phyloP scores from a whole-genome alignment of 2,113 vertebrate genomes.

The Cygnus atratus region DNA sequence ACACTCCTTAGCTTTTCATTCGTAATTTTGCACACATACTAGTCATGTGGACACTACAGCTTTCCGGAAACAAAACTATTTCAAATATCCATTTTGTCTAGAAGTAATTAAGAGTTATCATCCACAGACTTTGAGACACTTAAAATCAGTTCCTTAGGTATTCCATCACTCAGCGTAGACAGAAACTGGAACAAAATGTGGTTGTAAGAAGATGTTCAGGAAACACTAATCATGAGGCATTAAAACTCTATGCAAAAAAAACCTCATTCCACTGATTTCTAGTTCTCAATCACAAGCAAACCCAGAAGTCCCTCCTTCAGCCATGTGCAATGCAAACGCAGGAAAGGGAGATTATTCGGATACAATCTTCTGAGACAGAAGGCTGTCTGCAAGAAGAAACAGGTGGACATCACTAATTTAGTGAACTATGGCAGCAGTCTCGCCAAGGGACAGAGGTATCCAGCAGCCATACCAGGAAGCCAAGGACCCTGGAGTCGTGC shows the following conservation, averaged over 20 bases:
- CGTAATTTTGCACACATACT: rapidly evolving
- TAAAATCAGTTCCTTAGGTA: rapidly evolving
- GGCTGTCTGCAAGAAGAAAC: rapidly evolving
- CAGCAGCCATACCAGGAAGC: background rate
- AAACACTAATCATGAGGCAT: rapidly evolving
- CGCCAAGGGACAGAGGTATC: background rate
- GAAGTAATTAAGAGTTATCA: too few relatives aligned
- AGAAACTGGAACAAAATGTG: rapidly evolving
- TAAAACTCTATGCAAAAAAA: rapidly evolving
- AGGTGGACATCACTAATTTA: rapidly evolving
- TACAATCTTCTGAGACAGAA: background rate
- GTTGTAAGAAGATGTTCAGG: rapidly evolving
- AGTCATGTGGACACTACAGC: rapidly evolving
- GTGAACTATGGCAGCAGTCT: rapidly evolving
- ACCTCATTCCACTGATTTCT: background rate
- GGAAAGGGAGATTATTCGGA: rapidly evolving
- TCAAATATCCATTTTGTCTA: rapidly evolving
- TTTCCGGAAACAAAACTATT: background rate
- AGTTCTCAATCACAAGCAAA: too few relatives aligned
- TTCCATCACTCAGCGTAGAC: rapidly evolving
- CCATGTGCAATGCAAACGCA: rapidly evolving
- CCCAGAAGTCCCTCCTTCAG: background rate
- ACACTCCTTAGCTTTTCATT: too few relatives aligned
- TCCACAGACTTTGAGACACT: background rate
- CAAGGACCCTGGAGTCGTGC: background rate